These are phyloP conservation scores for Tetanocera ferruginea DNA, from an alignment of 2,888 invertebrate species.

Conservation along the genomic window DNA sequence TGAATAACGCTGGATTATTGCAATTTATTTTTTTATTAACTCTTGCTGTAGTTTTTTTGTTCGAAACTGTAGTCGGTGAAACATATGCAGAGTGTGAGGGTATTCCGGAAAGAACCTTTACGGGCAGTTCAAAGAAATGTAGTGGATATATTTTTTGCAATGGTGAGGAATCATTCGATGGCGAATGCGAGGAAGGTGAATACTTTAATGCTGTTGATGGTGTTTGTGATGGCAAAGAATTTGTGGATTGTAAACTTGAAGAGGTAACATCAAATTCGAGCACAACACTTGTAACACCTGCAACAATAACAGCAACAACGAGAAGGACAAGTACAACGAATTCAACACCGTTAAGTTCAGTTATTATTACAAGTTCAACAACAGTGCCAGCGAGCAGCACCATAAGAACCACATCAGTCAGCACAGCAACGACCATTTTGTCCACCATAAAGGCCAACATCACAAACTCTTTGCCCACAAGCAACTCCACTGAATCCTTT, in stretches of 20 bases:
- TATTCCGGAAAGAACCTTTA: constrained; percentile 48
- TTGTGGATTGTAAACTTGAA: constrained; percentile 26
- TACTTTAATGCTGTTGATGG: constrained; percentile 41
- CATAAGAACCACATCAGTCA: neutral
- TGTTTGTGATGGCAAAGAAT: constrained; percentile 46
- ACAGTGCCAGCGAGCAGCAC: neutral
- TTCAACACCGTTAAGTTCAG: neutral
- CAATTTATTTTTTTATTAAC: neutral
- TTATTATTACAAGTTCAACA: neutral
- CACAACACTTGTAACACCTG: neutral
- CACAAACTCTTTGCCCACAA: constrained; percentile 15
- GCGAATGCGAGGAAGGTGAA: constrained; percentile 46
- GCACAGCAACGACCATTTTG: neutral
- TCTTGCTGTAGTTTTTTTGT: neutral
- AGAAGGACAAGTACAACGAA: neutral
- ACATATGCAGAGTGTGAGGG: constrained; percentile 58
- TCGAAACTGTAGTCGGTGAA: constrained; percentile 40
- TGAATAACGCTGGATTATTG: neutral
- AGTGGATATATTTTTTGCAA: constrained; percentile 60
- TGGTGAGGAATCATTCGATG: constrained; percentile 55
- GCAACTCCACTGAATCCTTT: neutral
- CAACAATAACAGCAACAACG: constrained; percentile 35
- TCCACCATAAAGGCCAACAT: neutral
- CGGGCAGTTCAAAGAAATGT: constrained; percentile 56
- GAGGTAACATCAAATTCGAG: constrained; percentile 17